Base-by-base conservation (phyloP, 2,113 vertebrate species). In the Psettodes erumei region DNA sequence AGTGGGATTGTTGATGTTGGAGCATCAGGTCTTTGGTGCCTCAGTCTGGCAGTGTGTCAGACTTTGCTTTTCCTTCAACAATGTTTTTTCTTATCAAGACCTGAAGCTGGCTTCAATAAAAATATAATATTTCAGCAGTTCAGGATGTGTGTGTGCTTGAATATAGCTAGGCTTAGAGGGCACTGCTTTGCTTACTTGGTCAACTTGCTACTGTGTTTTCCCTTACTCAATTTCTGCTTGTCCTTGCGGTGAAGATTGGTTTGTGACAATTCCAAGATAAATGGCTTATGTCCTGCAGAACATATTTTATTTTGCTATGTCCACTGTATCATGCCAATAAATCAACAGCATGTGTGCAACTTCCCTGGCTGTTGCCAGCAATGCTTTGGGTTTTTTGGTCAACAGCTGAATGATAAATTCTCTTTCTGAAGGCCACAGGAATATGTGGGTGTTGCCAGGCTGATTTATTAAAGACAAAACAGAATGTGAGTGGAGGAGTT, bases 301-400 rank as follows among this genome's bases (percentile, higher is more conserved):
- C 82, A 87, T 89, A 89, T 91, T 92, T 90, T 88, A 87, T 89
- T 89, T 90, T 70, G 77, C 81, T 79, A 84, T 92, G 87, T 92
- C 87, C 85, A 85, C 81, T 89, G 73, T 79, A 85, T 85, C 87
- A 91, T 89, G 80, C 81, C 84, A 81, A 88, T 92, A 89, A 87
- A 90, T 91, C 86, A 90, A 77, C 76, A 76, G 71, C 77, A 81
- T 87, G 56, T 79, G 65, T 81, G 81, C 87, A 88, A 84, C 85
- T 81, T 81, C 77, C 73, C 71, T 23, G 4, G 21, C 54, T 66
- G 70, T 71, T 76, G 70, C 83, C 84, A 82, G 68, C 60, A 59
- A 70, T 61, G 79, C 82, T 77, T 60, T 56, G 67, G 71, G 37
- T 67, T 58, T 82, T 83, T 86, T 91, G 85, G 88, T 90, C 81